Evolutionary conservation across 2,797 vertebrate species (phyloP), one percentile per base, ranked within the genome.

Genomic region (Anguilla megastoma): DNA sequence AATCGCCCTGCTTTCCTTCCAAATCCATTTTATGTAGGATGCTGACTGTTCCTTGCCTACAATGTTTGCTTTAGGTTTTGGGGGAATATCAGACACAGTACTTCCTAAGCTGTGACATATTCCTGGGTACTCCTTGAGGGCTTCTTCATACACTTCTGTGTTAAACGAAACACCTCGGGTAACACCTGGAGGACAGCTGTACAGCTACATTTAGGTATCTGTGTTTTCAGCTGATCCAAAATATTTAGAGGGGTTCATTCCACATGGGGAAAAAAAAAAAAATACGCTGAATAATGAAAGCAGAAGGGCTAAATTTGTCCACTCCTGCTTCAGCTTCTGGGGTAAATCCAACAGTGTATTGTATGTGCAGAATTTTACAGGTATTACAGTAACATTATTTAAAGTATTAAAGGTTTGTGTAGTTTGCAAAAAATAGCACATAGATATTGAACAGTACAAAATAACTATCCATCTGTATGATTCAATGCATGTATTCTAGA

Each of bases 31-130:
- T 84, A 87, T 63, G 83, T 86, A 36, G 60, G 90, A 36, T 89
- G 88, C 87, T 88, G 89, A 27, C 85, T 86, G 90, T n/a, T 83
- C 91, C 91, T 90, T 88, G 90, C 89, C 90, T 86, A 86, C 87
- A 84, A 88, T 95, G 93, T 95, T 95, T 95, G 90, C 91, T 95
- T 96, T 94, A 94, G 94, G 92, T 93, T 92, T 94, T 89, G 92
- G 93, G 91, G 30, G 86, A 90, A 94, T 93, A 94, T 96, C 90
- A 92, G 90, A 87, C 88, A 56, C 48, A 18, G 52, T 24, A 30
- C 87, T 83, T 90, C 79, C 86, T 93, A 91, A 94, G 90, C 92
- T 90, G 71, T 4, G 27, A 76, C 90, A 8, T 79, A 33, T 45
- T 69, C 16, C 71, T 69, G 21, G 16, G 10, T n/a, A 41, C 27